These are phyloP conservation scores for Malurus melanocephalus DNA, from an alignment of 2,113 vertebrate genomes.

Conservation along the genomic window DNA sequence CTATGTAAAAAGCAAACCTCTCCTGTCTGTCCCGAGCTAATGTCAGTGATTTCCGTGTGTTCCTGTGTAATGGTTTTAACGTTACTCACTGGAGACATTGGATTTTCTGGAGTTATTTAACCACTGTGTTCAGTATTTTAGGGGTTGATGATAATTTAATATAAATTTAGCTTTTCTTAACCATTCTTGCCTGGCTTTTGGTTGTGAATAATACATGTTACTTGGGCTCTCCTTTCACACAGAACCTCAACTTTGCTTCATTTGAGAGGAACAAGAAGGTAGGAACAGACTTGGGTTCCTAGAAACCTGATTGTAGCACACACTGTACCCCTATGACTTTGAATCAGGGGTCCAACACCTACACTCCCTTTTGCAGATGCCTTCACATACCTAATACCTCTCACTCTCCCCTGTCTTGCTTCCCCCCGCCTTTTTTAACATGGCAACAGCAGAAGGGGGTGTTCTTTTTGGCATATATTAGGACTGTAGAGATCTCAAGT, in stretches of 20 bases:
- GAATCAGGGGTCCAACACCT: not conserved
- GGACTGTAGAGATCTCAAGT: not conserved
- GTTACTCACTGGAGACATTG: slow-evolving; percentile 91
- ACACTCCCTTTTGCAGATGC: not conserved
- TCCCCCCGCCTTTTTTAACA: not conserved
- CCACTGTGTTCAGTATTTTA: slow-evolving; percentile 89
- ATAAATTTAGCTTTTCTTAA: slow-evolving; percentile 86
- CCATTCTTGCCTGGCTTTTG: slow-evolving; percentile 66
- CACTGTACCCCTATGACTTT: not conserved
- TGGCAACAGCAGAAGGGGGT: not conserved
- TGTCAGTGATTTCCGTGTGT: slow-evolving; percentile 63
- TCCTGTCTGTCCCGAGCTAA: slow-evolving; percentile 74
- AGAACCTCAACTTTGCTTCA: not conserved
- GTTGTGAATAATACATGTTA: slow-evolving; percentile 61
- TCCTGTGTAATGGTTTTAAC: slow-evolving; percentile 84
- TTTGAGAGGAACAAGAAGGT: not conserved
- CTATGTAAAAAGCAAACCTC: slow-evolving; percentile 79
- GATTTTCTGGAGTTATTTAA: slow-evolving; percentile 92
- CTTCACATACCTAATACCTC: accelerated
- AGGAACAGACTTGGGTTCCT: not conserved
- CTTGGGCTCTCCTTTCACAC: not conserved
- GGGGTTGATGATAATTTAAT: slow-evolving; percentile 84
- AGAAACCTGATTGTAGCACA: not conserved
- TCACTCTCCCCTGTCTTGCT: not conserved
- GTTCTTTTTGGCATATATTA: not conserved